Base-by-base conservation (phyloP, 2,888 invertebrate species). In the Phytoseiulus persimilis region DNA sequence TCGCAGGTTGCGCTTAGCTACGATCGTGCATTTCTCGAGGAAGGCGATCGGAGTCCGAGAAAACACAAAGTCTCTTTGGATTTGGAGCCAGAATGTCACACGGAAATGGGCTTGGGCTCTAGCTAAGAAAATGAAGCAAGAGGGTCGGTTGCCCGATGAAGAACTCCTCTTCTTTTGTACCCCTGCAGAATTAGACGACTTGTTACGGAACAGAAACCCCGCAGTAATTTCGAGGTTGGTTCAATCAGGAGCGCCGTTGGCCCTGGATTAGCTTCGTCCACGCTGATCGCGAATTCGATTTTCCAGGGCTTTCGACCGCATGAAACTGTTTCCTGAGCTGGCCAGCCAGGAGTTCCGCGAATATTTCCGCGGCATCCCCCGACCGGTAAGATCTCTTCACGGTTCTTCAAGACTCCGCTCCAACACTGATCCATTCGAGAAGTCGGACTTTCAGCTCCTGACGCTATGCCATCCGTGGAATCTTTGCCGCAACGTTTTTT, bases 141-240 rank as follows among this genome's bases (percentile, higher is more conserved):
- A 94, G 91, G 95, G 95, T 91, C 93, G 94, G 65, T 92, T 96
- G 89, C 95, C 96, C 0, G 93, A 95, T 90, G 92, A 93, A 39
- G 94, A 95, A 33, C 93, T 96, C 0, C 93, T 96, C 46, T 95
- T 94, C 92, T 95, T 94, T 93, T 94, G 96, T 91, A 94, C 95
- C 0, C 93, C 94, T 83, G 91, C 93, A 18, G 96, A 96, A 93
- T 93, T 96, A 0, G 9, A 87, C n/a, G 45, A 87, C 1, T 6
- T 87, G 33, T 9, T 87, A 9, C 11, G n/a, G 14, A 87, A n/a
- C 31, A n/a, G 87, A 28, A 45, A 87, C 91, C 94, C 95, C n/a
- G 87, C 87, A 14, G 14, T 87, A 6, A 32, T 87, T 45, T 31
- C 87, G n/a, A 87, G 87, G 87, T 87, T 28, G 18, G 65, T n/a